phyloP scores from a whole-genome alignment of 2,797 vertebrate genomes.

The Phoxinus dragarum region DNA sequence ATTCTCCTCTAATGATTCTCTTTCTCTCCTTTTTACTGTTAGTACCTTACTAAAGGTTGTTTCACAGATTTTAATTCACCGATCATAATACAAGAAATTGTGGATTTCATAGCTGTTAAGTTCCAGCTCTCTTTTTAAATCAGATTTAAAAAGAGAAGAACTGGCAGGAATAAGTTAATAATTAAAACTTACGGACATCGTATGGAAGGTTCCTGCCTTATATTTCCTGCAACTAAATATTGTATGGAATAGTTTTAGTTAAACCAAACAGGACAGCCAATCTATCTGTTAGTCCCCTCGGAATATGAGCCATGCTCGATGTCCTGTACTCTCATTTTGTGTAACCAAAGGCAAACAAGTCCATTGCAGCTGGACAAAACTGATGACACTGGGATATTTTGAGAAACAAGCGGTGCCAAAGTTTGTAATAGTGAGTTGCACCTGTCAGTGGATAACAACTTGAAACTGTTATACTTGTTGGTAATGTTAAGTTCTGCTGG shows the following conservation, averaged over 20 bases:
- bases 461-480: background rate
- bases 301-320: background rate
- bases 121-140: slow-evolving; percentile 19
- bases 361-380: slow-evolving; percentile 34
- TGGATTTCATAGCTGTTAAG: background rate
- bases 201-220: background rate
- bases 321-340: slow-evolving; percentile 20
- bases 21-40: slow-evolving; percentile 32
- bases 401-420: slow-evolving; percentile 17
- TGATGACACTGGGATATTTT: slow-evolving; percentile 40
- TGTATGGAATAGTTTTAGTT: background rate
- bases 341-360: slow-evolving; percentile 26
- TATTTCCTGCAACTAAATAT: background rate
- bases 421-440: slow-evolving; percentile 38
- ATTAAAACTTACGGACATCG: background rate
- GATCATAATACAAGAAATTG: slow-evolving; percentile 46
- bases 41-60: slow-evolving; percentile 43
- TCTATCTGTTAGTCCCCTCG: background rate
- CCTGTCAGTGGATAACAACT: slow-evolving; percentile 41
- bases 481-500: slow-evolving; percentile 12
- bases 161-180: background rate
- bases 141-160: slow-evolving; percentile 48
- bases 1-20: slow-evolving; percentile 48
- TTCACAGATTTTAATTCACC: slow-evolving; percentile 55
- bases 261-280: slow-evolving; percentile 8